Evolutionary conservation across 2,797 vertebrate genomes (phyloP), one percentile per base, ranked within the genome.

Genomic region (Cossypha heuglini): DNA sequence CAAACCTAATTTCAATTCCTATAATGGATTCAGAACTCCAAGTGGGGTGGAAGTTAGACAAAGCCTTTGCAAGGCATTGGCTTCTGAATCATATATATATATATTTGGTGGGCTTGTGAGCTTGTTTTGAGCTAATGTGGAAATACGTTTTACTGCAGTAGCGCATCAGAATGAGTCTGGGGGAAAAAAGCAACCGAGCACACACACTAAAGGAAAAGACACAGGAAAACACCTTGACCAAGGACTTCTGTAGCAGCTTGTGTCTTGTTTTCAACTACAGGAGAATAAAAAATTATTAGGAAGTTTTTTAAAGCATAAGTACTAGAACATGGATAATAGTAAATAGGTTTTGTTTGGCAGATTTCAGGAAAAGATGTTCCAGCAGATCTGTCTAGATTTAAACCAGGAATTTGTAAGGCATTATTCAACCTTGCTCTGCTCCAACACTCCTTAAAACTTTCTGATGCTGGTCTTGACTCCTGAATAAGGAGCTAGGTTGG

Each of bases 1-100:
- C 46, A 75, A 90, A 63, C 15, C 13, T 19, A 29, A 8, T 62
- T 90, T 82, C 31, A 68, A 29, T 42, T 79, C 7, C 10, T 35
- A 0, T 9, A 25, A 58, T 20, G 29, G 40, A 16, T 58, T 72
- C 35, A 35, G 62, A 84, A 19, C 43, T 71, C 28, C 17, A 33
- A 22, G n/a, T 18, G 84, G 81, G 18, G 8, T 8, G 9, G 45
- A 46, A 74, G 35, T 57, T 52, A 28, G 22, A 61, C 73, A 77
- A 78, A 81, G 49, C 46, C 42, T 62, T 83, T 72, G 45, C n/a
- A 33, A 86, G 42, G 38, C 17, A 7, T 64, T n/a, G 55, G n/a
- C 55, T 79, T 73, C 67, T 37, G 40, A 79, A 13, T 49, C 2
- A 0, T 6, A 2, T 26, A 1, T 6, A 2, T 26, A 1, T 38